These are phyloP conservation scores for Protaetia brevitarsis DNA, from an alignment of 1,140 invertebrate species.

Conservation along the genomic window DNA sequence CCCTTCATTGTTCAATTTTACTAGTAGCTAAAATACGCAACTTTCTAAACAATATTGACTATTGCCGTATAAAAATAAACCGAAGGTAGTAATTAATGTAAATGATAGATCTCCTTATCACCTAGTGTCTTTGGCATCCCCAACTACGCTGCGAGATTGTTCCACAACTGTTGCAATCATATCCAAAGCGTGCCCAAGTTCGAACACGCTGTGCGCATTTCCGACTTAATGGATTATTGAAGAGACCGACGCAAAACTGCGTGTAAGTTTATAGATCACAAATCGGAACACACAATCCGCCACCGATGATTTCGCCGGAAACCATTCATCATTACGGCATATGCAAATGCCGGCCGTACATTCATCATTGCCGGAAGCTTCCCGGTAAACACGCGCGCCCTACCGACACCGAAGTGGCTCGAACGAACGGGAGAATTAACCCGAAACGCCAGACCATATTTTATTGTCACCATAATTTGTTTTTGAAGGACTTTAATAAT, in stretches of 20 bases:
- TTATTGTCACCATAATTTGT: constrained; percentile 40
- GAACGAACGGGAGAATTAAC: constrained; percentile 38
- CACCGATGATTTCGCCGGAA: constrained; percentile 42
- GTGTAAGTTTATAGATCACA: constrained; percentile 42
- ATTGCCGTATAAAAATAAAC: too few relatives aligned
- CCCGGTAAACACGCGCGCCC: neutral
- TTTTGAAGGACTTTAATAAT: constrained; percentile 35
- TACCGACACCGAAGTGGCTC: constrained; percentile 15
- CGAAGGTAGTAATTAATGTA: too few relatives aligned
- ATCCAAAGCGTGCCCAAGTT: too few relatives aligned
- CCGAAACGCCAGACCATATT: constrained; percentile 36
- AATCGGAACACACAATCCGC: constrained; percentile 43
- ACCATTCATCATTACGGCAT: constrained; percentile 45
- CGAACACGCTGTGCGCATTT: too few relatives aligned
- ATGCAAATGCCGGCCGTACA: constrained; percentile 43
- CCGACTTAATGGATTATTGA: constrained; percentile 42
- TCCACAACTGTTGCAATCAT: too few relatives aligned
- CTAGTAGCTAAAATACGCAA: too few relatives aligned
- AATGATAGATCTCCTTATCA: too few relatives aligned
- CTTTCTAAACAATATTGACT: too few relatives aligned
- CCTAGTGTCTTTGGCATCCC: too few relatives aligned
- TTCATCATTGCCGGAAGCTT: constrained; percentile 38
- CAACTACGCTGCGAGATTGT: too few relatives aligned
- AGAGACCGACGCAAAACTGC: constrained; percentile 35
- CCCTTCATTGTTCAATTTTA: too few relatives aligned